Percentiles rank a stretch among this genome's conserved stretches.
These are phyloP conservation scores for Fratercula arctica DNA, from an alignment of 2,797 vertebrate genomes.

Conservation along the genomic window DNA sequence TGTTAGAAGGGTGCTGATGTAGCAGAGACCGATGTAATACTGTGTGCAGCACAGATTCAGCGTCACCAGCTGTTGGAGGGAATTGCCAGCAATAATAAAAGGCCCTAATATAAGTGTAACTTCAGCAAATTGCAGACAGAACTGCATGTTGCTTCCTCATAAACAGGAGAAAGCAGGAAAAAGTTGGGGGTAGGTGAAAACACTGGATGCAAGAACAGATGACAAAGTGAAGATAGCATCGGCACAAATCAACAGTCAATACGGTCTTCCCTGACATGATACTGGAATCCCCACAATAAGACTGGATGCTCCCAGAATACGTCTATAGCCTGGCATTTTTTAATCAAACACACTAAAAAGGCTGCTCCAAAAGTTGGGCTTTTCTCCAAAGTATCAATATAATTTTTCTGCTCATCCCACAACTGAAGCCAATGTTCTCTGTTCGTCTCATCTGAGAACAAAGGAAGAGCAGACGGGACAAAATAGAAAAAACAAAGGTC, in stretches of 20 bases:
- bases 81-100: not conserved
- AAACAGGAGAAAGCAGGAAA: not conserved
- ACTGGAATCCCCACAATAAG: not conserved
- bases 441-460: not conserved
- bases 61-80: not conserved
- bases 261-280: not conserved
- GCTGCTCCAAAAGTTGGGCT: not conserved
- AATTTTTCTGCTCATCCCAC: not conserved
- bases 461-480: conserved; percentile 9
- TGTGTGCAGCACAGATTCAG: not conserved
- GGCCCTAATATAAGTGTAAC: rapidly evolving
- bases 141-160: not conserved
- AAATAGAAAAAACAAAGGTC: not conserved
- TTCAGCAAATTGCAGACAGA: not conserved
- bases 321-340: not conserved
- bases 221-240: not conserved
- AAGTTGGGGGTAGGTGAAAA: not conserved
- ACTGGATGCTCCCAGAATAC: not conserved
- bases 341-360: not conserved
- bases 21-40: not conserved
- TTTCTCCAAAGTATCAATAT: not conserved
- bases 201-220: not conserved
- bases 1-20: not conserved
- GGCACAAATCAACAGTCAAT: not conserved
- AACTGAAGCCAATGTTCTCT: not conserved